Conservation (phyloP, 2,888 invertebrate species). For the Flexamia atlantica region DNA sequence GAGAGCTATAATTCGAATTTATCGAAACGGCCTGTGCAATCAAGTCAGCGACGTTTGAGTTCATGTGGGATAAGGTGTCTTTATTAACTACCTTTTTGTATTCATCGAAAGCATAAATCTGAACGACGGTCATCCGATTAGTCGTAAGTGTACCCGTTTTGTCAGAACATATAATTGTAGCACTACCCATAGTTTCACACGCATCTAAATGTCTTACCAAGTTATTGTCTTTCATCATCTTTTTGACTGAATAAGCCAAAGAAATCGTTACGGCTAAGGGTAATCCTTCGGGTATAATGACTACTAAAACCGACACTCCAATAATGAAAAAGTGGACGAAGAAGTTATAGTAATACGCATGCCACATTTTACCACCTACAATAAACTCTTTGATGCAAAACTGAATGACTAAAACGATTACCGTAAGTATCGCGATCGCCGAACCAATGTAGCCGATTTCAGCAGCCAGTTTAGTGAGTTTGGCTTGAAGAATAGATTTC, state of each 20-base stretch:
- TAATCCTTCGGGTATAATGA: slow-evolving; percentile 81
- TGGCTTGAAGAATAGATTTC: slow-evolving; percentile 80
- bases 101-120: slow-evolving; percentile 73
- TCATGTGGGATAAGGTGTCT: slow-evolving; percentile 72
- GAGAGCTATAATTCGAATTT: slow-evolving; percentile 80
- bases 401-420: slow-evolving; percentile 79
- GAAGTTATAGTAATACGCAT: slow-evolving; percentile 75
- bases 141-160: slow-evolving; percentile 77
- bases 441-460: slow-evolving; percentile 84
- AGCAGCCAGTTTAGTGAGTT: slow-evolving; percentile 81
- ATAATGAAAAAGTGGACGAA: slow-evolving; percentile 81
- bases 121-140: slow-evolving; percentile 80
- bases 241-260: slow-evolving; percentile 80
- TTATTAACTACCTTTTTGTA: not conserved
- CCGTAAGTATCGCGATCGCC: slow-evolving; percentile 80
- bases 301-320: slow-evolving; percentile 81
- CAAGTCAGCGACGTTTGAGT: slow-evolving; percentile 75
- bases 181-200: slow-evolving; percentile 75
- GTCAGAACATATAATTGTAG: slow-evolving; percentile 81
- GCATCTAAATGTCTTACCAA: slow-evolving; percentile 75
- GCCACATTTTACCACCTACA: slow-evolving; percentile 74
- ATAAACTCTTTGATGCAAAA: slow-evolving; percentile 79
- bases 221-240: slow-evolving; percentile 80
- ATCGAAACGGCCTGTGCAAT: slow-evolving; percentile 77
- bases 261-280: slow-evolving; percentile 81